phyloP scores from a whole-genome alignment of 1,140 invertebrate genomes.

The Drosophila pseudoananassae region DNA sequence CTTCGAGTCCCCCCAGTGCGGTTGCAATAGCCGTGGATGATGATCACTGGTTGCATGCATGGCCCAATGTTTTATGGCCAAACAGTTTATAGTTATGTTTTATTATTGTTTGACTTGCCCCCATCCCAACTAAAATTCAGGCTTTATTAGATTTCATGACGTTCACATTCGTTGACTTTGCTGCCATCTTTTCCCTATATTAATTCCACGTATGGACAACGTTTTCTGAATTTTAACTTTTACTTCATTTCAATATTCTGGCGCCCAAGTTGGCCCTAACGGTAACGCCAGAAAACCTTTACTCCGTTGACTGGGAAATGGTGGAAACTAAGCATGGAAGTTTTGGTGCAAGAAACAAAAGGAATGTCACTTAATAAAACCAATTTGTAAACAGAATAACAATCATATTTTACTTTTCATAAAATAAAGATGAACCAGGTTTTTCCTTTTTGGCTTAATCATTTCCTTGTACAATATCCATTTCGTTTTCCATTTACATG shows the following conservation, averaged over 20 bases:
- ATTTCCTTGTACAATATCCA: slow-evolving; percentile 24
- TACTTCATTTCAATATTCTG: slow-evolving; percentile 15
- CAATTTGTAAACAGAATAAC: slow-evolving; percentile 5
- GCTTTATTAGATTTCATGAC: slow-evolving; percentile 47
- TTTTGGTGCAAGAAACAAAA: neutral
- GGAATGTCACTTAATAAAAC: neutral
- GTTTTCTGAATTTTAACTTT: slow-evolving; percentile 59
- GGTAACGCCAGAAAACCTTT: slow-evolving; percentile 7
- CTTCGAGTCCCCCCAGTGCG: neutral
- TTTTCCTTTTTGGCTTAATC: slow-evolving; percentile 8
- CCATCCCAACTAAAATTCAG: neutral
- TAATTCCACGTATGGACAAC: slow-evolving; percentile 61
- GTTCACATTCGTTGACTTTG: slow-evolving; percentile 18
- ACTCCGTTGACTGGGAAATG: neutral
- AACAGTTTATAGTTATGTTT: slow-evolving; percentile 64
- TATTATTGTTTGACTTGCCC: slow-evolving; percentile 38
- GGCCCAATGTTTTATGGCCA: slow-evolving; percentile 40
- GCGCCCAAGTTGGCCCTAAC: slow-evolving; percentile 37
- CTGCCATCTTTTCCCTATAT: slow-evolving; percentile 42
- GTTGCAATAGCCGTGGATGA: slow-evolving; percentile 21
- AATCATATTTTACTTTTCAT: slow-evolving; percentile 1
- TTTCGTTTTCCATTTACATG: slow-evolving; percentile 32
- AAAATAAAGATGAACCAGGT: slow-evolving; percentile 12
- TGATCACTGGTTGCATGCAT: slow-evolving; percentile 53
- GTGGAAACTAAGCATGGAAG: neutral